These are phyloP conservation scores for Hydrotaea cyrtoneurina DNA, from an alignment of 2,888 invertebrate species.

Conservation along the genomic window DNA sequence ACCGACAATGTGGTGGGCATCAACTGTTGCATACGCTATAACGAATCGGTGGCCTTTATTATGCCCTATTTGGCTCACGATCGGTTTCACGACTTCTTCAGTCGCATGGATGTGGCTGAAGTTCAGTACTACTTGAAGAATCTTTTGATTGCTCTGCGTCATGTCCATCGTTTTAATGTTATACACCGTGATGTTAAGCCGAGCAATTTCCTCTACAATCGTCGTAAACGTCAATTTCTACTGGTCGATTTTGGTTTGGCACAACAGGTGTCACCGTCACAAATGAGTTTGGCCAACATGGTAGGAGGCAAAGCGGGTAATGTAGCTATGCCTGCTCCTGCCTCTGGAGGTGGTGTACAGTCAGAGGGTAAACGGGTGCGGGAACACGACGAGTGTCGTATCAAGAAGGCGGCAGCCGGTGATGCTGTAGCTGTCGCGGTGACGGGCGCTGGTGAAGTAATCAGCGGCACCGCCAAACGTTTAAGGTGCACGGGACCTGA, in stretches of 20 bases:
- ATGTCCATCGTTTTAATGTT: constrained; percentile 91
- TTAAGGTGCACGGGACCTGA: constrained; percentile 70
- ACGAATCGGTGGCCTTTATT: constrained; percentile 91
- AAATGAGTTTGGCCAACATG: constrained; percentile 42
- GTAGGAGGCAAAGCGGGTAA: constrained; percentile 40
- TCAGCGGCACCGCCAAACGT: constrained; percentile 74
- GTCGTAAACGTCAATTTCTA: constrained; percentile 86
- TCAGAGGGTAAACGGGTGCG: constrained; percentile 71
- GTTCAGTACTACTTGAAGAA: constrained; percentile 90
- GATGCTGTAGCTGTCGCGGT: constrained; percentile 44
- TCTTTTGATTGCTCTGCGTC: constrained; percentile 87
- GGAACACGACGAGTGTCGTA: constrained; percentile 67
- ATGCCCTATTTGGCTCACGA: constrained; percentile 94
- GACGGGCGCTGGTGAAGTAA: constrained; percentile 55
- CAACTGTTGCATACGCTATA: constrained; percentile 88
- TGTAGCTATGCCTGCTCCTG: constrained; percentile 26
- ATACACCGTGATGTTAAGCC: constrained; percentile 96
- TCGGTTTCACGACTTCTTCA: constrained; percentile 89
- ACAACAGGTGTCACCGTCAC: constrained; percentile 82
- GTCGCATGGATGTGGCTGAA: constrained; percentile 86
- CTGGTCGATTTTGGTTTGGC: constrained; percentile 95
- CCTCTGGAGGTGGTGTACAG: background rate
- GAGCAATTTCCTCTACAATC: constrained; percentile 93
- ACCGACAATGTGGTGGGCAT: constrained; percentile 90
- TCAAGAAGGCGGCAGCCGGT: constrained; percentile 29